Evolutionary conservation across 2,113 vertebrate species (phyloP).

Genomic region (Poecile atricapillus): DNA sequence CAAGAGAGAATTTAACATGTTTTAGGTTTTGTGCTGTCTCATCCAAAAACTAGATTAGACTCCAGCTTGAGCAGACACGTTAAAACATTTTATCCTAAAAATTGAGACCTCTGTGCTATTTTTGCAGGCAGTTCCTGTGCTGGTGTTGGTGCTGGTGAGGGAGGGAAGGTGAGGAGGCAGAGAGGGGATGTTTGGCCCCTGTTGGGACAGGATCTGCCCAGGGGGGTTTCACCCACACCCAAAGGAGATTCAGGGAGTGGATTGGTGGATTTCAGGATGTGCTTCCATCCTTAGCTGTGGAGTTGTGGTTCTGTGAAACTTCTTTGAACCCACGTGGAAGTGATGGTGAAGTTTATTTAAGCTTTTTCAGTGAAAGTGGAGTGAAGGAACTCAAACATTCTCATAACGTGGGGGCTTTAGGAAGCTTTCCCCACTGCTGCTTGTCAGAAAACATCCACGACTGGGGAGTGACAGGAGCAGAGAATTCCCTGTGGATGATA

Average conservation of each 20-base stretch:
- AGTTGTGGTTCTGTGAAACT: neutral
- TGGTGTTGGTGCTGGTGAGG: neutral
- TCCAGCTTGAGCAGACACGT: rapidly evolving
- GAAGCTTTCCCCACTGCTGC: neutral
- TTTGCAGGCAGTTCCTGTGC: neutral
- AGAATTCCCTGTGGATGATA: neutral
- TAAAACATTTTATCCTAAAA: neutral
- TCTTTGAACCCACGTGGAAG: neutral
- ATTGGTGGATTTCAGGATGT: neutral
- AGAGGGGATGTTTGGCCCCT: neutral
- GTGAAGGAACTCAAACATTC: neutral
- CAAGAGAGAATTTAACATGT: neutral
- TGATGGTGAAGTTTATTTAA: neutral
- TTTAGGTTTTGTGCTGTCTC: neutral
- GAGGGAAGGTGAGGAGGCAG: neutral
- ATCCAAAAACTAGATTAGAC: neutral
- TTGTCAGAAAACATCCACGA: neutral
- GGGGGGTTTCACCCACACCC: neutral
- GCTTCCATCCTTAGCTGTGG: rapidly evolving
- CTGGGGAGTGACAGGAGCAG: neutral
- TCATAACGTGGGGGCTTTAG: rapidly evolving
- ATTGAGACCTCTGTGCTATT: neutral
- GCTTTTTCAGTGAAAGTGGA: neutral
- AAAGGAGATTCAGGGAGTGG: neutral
- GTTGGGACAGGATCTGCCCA: neutral